Evolutionary conservation across 2,888 invertebrate species (phyloP).

Genomic region (Hymenopus coronatus): DNA sequence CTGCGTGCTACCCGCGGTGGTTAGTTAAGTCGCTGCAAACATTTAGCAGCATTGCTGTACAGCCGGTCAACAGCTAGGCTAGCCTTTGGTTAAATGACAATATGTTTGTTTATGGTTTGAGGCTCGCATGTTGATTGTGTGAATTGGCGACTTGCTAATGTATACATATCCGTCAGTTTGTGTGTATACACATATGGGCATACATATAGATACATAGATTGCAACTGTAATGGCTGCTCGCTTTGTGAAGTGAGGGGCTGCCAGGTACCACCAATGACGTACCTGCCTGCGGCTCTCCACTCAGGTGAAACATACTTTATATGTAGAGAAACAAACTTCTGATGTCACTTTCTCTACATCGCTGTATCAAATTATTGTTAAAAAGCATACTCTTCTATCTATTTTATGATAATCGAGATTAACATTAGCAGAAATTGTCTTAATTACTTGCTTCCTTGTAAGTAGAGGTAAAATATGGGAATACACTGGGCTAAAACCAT

Average conservation of each 20-base stretch:
- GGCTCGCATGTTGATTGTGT: constrained; percentile 31
- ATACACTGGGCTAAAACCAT: too few species aligned
- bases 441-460: too few species aligned
- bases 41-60: neutral
- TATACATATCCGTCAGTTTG: constrained; percentile 23
- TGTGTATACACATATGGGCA: constrained; percentile 14
- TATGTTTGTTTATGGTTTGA: constrained; percentile 27
- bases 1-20: neutral
- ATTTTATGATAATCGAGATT: too few species aligned
- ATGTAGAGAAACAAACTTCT: too few species aligned
- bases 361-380: too few species aligned
- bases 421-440: too few species aligned
- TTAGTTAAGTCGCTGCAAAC: neutral
- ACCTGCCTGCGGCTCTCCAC: too few species aligned
- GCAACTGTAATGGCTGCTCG: neutral
- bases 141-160: constrained; percentile 31
- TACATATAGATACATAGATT: constrained; percentile 7
- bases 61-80: neutral
- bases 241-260: neutral
- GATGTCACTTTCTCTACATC: too few species aligned
- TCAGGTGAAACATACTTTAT: too few species aligned
- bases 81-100: constrained; percentile 25
- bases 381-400: too few species aligned
- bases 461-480: too few species aligned
- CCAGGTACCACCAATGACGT: neutral